These are phyloP conservation scores for Rachycentron canadum DNA, from an alignment of 2,797 vertebrate genomes.

Conservation along the genomic window DNA sequence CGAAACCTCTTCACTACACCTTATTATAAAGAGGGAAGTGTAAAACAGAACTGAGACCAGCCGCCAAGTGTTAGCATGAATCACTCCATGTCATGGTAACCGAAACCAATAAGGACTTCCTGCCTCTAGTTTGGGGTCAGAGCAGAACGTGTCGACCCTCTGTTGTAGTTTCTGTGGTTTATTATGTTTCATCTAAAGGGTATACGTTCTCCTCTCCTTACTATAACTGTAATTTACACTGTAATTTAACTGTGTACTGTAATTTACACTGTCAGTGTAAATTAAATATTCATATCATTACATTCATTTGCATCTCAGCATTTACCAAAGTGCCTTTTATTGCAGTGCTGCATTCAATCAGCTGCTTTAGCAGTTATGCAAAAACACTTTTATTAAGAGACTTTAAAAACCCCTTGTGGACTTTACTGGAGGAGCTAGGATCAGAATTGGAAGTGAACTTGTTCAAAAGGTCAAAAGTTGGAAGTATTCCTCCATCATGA, in stretches of 20 bases:
- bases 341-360: slow-evolving; percentile 65
- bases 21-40: slow-evolving; percentile 22
- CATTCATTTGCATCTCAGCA: slow-evolving; percentile 54
- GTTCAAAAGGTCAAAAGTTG: slow-evolving; percentile 30
- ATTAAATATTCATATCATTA: slow-evolving; percentile 24
- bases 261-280: slow-evolving; percentile 26
- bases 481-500: slow-evolving; percentile 27
- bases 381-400: slow-evolving; percentile 49
- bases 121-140: slow-evolving; percentile 46
- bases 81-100: slow-evolving; percentile 59
- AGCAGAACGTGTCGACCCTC: slow-evolving; percentile 28
- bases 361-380: slow-evolving; percentile 71
- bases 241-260: too few species aligned
- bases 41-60: slow-evolving; percentile 47
- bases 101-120: slow-evolving; percentile 46
- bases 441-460: slow-evolving; percentile 10
- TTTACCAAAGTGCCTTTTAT: slow-evolving; percentile 80
- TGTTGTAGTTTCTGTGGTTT: slow-evolving; percentile 26
- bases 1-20: slow-evolving; percentile 6
- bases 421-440: slow-evolving; percentile 8
- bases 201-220: slow-evolving; percentile 7
- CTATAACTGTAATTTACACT: slow-evolving; percentile 29
- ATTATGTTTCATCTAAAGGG: slow-evolving; percentile 6
- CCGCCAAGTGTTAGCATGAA: neutral
- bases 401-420: slow-evolving; percentile 17